Percentiles rank a stretch among this genome's conserved stretches.
phyloP scores from a whole-genome alignment of 2,113 vertebrate species.

The Cyanoramphus novaezelandiae region DNA sequence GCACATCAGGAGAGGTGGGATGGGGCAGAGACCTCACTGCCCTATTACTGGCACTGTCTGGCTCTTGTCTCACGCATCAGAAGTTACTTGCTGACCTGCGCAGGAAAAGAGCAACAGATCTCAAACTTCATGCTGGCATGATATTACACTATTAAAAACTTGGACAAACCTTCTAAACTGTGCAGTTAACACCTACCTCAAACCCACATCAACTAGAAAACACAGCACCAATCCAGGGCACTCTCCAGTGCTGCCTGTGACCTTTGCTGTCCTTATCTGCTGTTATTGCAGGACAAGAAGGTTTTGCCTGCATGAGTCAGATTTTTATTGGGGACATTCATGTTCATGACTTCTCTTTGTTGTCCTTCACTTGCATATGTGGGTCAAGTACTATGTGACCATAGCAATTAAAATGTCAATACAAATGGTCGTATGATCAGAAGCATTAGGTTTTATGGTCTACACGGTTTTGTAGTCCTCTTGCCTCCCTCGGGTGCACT shows the following conservation, averaged over 20 bases:
- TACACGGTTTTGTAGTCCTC: background rate
- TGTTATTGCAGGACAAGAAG: background rate
- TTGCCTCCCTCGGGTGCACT: background rate
- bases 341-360: background rate
- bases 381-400: accelerated
- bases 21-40: background rate
- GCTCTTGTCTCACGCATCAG: background rate
- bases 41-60: background rate
- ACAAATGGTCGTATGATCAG: background rate
- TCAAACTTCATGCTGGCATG: background rate
- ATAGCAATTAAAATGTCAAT: background rate
- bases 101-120: background rate
- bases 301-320: background rate
- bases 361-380: background rate
- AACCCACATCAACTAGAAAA: background rate
- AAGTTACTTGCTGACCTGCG: background rate
- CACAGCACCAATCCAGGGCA: background rate
- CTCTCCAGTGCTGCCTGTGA: background rate
- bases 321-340: background rate
- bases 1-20: background rate
- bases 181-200: background rate
- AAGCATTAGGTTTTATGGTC: background rate
- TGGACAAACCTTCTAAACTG: background rate
- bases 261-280: background rate
- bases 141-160: background rate